A percentile compares a stretch with the other conserved stretches of the same genome.
These are phyloP conservation scores for Sarcophaga caerulescens DNA, from an alignment of 2,888 invertebrate genomes.

Conservation along the genomic window DNA sequence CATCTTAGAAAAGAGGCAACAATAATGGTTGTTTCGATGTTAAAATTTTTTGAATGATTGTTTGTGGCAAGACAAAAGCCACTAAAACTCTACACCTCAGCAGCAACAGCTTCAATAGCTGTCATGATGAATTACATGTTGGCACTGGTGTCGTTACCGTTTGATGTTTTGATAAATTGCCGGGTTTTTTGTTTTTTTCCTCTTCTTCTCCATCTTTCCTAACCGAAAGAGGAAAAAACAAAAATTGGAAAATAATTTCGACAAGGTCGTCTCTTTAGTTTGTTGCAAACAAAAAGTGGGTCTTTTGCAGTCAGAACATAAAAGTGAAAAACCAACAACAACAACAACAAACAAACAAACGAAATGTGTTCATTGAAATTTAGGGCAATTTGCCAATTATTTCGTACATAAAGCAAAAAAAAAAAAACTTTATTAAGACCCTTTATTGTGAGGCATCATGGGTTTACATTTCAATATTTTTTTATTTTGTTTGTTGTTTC, in stretches of 20 bases:
- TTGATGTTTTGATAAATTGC: constrained; percentile 66
- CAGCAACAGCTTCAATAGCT: constrained; percentile 48
- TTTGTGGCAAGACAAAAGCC: constrained; percentile 12
- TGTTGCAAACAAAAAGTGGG: constrained; percentile 6
- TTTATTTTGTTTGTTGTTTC: not conserved
- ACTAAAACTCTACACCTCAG: constrained; percentile 41
- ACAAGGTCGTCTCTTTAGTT: constrained; percentile 57
- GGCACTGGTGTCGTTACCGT: constrained; percentile 65
- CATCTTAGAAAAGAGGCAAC: constrained; percentile 37
- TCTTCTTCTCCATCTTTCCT: too few species aligned
- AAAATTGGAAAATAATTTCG: constrained; percentile 21
- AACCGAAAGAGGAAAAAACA: not conserved
- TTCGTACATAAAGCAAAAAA: not conserved
- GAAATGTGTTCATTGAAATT: constrained; percentile 42
- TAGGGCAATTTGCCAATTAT: constrained; percentile 52
- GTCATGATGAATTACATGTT: constrained; percentile 67
- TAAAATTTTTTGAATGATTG: not conserved
- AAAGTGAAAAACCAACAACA: not conserved
- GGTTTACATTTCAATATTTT: not conserved
- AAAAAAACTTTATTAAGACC: not conserved
- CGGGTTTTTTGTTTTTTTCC: constrained; percentile 1
- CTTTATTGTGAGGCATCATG: not conserved
- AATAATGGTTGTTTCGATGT: constrained; percentile 24
- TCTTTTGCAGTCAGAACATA: not conserved
- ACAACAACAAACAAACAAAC: not conserved